phyloP scores from a whole-genome alignment of 2,888 invertebrate species.

The Thumatha senex region DNA sequence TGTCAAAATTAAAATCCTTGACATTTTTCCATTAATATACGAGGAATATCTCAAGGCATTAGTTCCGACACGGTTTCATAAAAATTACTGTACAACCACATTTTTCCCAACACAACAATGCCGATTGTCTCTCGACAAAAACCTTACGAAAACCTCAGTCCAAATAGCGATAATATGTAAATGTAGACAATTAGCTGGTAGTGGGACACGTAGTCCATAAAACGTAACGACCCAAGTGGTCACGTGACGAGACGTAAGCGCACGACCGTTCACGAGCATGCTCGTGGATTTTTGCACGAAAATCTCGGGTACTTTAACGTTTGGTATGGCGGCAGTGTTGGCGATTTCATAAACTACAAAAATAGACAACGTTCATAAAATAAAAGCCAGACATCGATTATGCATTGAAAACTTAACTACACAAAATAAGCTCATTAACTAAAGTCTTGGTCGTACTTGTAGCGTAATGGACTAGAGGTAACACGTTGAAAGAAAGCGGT shows the following conservation, averaged over 20 bases:
- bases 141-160: constrained; percentile 5
- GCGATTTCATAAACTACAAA: not conserved
- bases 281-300: constrained; percentile 71
- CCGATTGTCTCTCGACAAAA: constrained; percentile 9
- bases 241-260: constrained; percentile 24
- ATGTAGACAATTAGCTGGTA: constrained; percentile 5
- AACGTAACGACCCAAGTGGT: constrained; percentile 22
- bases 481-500: too few relatives aligned
- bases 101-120: constrained; percentile 9
- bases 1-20: not conserved
- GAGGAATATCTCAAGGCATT: not conserved
- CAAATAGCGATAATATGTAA: constrained; percentile 12
- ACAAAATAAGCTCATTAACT: too few relatives aligned
- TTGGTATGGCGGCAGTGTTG: constrained; percentile 3
- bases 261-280: constrained; percentile 21
- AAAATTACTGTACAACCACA: not conserved
- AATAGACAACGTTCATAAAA: not conserved
- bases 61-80: not conserved
- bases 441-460: too few relatives aligned
- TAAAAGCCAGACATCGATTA: too few relatives aligned
- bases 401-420: too few relatives aligned
- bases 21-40: not conserved
- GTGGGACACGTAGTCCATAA: constrained; percentile 17
- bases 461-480: too few relatives aligned
- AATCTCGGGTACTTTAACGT: constrained; percentile 44